A percentile compares a stretch with the other conserved stretches of the same genome.
These are phyloP conservation scores for Acromyrmex charruanus DNA, from an alignment of 1,140 invertebrate genomes.

Conservation along the genomic window DNA sequence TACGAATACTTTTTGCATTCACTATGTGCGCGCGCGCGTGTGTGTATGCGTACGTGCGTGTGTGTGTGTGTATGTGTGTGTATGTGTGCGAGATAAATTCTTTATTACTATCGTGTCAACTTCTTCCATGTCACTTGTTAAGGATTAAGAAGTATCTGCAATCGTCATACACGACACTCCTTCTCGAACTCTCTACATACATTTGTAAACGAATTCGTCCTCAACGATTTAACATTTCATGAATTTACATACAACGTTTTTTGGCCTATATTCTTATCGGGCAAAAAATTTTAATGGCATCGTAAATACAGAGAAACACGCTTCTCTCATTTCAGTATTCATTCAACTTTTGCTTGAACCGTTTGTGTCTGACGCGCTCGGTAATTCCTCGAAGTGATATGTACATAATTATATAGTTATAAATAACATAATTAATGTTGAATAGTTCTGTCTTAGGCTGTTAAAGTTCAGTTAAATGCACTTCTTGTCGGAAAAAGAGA, in stretches of 20 bases:
- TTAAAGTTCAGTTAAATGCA: conserved; percentile 35
- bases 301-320: conserved; percentile 34
- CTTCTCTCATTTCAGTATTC: conserved; percentile 19
- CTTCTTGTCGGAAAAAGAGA: neutral
- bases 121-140: conserved; percentile 4
- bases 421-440: conserved; percentile 56
- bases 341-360: conserved; percentile 29
- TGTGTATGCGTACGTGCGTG: no score
- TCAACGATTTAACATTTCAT: conserved; percentile 20
- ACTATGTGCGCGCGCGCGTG: no score
- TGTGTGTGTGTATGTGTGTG: neutral
- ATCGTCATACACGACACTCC: neutral
- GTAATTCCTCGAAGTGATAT: conserved; percentile 58
- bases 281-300: conserved; percentile 37
- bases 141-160: neutral
- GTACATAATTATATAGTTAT: conserved; percentile 38
- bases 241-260: conserved; percentile 28
- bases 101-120: conserved; percentile 27
- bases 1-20: no score
- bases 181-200: conserved; percentile 6
- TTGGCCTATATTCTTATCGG: conserved; percentile 35
- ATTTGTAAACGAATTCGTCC: neutral
- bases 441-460: conserved; percentile 43
- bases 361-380: conserved; percentile 48
- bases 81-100: neutral